A percentile compares a stretch with the other conserved stretches of the same genome.
Evolutionary conservation across 2,888 invertebrate species (phyloP).

Genomic region (Brachylomia viminalis): DNA sequence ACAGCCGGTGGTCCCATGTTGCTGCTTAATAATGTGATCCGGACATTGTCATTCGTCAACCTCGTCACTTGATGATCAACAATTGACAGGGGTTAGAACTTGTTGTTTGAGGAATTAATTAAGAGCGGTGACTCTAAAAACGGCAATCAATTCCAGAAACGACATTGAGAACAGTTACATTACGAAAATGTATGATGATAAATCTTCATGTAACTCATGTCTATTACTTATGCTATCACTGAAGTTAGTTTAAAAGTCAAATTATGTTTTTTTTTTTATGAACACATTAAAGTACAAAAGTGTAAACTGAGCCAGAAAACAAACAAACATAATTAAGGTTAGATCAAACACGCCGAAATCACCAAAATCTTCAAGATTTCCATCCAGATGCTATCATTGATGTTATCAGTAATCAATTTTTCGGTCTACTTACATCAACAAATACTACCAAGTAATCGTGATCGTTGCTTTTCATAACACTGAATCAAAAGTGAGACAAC

Average conservation of each 20-base stretch:
- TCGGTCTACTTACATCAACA: conserved; percentile 13
- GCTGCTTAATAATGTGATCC: background rate
- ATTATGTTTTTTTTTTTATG: conserved; percentile 5
- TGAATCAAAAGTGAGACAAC: conserved; percentile 7
- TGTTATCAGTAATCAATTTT: conserved; percentile 29
- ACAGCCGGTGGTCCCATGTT: background rate
- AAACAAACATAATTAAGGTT: conserved; percentile 10
- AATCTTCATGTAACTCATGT: background rate
- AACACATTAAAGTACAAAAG: background rate
- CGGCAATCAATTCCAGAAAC: no score
- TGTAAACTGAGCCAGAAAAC: conserved; percentile 1
- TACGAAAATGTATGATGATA: background rate
- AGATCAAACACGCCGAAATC: conserved; percentile 45
- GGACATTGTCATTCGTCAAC: no score
- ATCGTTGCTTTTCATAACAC: conserved; percentile 30
- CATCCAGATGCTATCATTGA: conserved; percentile 46
- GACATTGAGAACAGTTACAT: background rate
- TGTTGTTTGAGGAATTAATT: no score
- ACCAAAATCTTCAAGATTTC: conserved; percentile 35
- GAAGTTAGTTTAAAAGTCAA: background rate
- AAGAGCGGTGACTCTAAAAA: no score
- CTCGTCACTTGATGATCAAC: background rate
- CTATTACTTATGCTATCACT: background rate
- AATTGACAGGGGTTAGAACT: background rate
- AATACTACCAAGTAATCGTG: conserved; percentile 33